These are phyloP conservation scores for Sebastes trivittatus DNA, from an alignment of 2,797 vertebrate genomes.

Conservation along the genomic window DNA sequence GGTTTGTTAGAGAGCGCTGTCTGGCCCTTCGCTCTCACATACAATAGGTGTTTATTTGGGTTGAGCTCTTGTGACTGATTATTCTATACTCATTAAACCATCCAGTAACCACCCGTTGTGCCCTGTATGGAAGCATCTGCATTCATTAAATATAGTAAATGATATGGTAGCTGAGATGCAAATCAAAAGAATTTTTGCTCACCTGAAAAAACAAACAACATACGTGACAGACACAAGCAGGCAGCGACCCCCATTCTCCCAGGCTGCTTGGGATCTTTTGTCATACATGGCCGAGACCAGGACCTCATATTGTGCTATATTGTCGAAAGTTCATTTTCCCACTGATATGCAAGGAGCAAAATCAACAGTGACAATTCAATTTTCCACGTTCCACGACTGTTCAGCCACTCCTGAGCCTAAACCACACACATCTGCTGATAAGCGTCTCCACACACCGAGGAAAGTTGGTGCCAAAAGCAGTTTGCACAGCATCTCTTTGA, in stretches of 20 bases:
- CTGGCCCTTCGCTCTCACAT: background rate
- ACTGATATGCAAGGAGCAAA: conserved; percentile 68
- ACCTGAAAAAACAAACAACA: background rate
- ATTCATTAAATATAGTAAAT: conserved; percentile 18
- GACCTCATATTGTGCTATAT: conserved; percentile 62
- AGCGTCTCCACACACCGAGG: conserved; percentile 61
- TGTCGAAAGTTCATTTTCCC: conserved; percentile 72
- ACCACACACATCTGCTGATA: conserved; percentile 76
- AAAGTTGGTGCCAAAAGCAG: conserved; percentile 77
- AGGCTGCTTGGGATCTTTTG: conserved; percentile 33
- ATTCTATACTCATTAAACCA: conserved; percentile 34
- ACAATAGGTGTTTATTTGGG: conserved; percentile 16
- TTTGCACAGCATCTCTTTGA: conserved; percentile 81
- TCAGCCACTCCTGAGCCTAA: conserved; percentile 51
- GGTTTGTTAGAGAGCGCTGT: background rate
- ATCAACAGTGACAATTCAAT: conserved; percentile 84
- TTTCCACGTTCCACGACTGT: conserved; percentile 67
- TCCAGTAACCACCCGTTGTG: background rate
- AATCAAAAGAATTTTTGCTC: conserved; percentile 8
- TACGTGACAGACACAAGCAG: background rate
- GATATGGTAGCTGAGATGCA: background rate
- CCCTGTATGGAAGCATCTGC: conserved; percentile 2
- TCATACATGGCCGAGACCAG: conserved; percentile 32
- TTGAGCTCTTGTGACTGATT: conserved; percentile 5
- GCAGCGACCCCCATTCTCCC: conserved; percentile 15